These are phyloP conservation scores for Sesamia nonagrioides DNA, from an alignment of 1,140 invertebrate species.

Conservation along the genomic window DNA sequence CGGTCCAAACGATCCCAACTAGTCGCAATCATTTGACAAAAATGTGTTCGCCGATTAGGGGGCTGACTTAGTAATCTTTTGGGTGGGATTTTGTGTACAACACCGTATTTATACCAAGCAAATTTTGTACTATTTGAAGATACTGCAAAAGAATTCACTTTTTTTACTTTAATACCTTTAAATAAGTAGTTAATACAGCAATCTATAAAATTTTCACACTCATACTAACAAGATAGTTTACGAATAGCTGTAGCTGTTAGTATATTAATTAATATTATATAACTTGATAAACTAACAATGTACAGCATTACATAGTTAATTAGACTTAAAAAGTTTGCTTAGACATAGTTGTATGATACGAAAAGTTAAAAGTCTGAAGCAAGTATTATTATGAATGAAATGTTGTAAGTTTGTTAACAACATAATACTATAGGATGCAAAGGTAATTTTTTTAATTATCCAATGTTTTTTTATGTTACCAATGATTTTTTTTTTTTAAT, in stretches of 20 bases:
- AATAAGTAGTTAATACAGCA: conserved; percentile 22
- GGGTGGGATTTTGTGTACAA: conserved; percentile 49
- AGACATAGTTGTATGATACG: conserved; percentile 36
- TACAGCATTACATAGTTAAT: conserved; percentile 44
- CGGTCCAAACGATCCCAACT: no score
- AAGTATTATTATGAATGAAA: conserved; percentile 13
- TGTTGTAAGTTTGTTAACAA: conserved; percentile 26
- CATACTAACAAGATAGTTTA: conserved; percentile 40
- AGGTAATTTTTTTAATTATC: conserved; percentile 47
- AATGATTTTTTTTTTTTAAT: neutral
- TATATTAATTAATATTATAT: conserved; percentile 40
- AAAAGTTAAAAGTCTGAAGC: conserved; percentile 20
- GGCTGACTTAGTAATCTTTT: conserved; percentile 25
- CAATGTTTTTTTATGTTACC: neutral
- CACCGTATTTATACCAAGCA: conserved; percentile 28
- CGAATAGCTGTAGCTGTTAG: conserved; percentile 37
- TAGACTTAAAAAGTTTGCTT: conserved; percentile 37
- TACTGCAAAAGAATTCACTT: conserved; percentile 27
- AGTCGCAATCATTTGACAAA: no score
- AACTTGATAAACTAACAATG: conserved; percentile 42
- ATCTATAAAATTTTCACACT: conserved; percentile 31
- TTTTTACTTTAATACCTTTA: conserved; percentile 33
- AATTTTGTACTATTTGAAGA: conserved; percentile 41
- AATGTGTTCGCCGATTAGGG: no score
- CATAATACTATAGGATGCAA: conserved; percentile 45